Conservation (phyloP, 1,140 invertebrate species). For the Acromyrmex heyeri region DNA sequence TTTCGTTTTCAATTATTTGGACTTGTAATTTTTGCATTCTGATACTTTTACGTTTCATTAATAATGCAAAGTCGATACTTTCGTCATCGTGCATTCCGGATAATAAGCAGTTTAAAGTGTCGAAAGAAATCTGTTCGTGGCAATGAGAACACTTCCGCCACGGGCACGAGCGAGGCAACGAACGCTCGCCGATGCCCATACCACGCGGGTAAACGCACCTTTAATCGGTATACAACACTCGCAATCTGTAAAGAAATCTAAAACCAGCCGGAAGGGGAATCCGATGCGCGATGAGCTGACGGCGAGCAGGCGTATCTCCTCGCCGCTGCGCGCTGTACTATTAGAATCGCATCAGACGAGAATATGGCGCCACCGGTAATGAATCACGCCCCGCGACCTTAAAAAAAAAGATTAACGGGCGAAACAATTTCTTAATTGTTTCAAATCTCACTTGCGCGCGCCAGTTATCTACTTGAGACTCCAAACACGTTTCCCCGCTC, state of each 20-base stretch:
- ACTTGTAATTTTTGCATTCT: no score
- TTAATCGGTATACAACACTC: slow-evolving; percentile 62
- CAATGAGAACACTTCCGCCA: slow-evolving; percentile 23
- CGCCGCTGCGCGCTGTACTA: slow-evolving; percentile 57
- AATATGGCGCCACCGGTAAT: slow-evolving; percentile 63
- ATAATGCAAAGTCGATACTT: slow-evolving; percentile 1
- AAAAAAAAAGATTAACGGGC: slow-evolving; percentile 67
- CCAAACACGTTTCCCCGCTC: neutral
- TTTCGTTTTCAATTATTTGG: no score
- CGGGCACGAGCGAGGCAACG: slow-evolving; percentile 16
- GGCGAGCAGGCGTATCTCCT: slow-evolving; percentile 42
- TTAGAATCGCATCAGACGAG: slow-evolving; percentile 78
- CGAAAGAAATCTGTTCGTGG: slow-evolving; percentile 26
- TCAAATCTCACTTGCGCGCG: slow-evolving; percentile 35
- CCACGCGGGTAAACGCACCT: slow-evolving; percentile 43
- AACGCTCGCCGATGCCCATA: slow-evolving; percentile 23
- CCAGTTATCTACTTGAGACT: neutral
- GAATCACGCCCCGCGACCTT: slow-evolving; percentile 73
- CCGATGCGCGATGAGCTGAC: slow-evolving; percentile 42
- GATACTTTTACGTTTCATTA: no score
- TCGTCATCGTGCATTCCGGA: neutral
- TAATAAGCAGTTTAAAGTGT: slow-evolving; percentile 25
- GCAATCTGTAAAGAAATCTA: slow-evolving; percentile 59
- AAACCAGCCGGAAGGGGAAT: slow-evolving; percentile 64
- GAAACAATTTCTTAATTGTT: slow-evolving; percentile 80